Percentiles rank a stretch among this genome's conserved stretches.
Conservation (phyloP, 2,797 vertebrate species). For the Esox lucius region DNA sequence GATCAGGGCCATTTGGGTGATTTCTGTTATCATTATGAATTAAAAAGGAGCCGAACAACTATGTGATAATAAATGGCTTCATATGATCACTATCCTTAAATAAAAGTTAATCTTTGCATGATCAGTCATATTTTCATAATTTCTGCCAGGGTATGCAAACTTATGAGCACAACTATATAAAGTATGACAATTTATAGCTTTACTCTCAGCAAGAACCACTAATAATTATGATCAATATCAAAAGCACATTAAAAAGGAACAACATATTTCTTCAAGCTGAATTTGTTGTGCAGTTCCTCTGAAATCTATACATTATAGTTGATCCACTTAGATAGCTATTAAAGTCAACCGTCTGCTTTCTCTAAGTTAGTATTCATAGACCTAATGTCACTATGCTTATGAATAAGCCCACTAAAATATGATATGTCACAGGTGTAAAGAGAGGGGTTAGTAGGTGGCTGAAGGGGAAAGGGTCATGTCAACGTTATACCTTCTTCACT, state of each 20-base stretch:
- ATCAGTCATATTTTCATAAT: too few species aligned
- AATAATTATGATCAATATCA: slow-evolving; percentile 1
- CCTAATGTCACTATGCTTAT: background rate
- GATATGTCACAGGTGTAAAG: background rate
- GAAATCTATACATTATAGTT: slow-evolving; percentile 21
- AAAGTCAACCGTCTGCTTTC: slow-evolving; percentile 24
- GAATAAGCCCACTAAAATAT: background rate
- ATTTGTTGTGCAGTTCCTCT: slow-evolving; percentile 31
- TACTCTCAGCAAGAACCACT: too few species aligned
- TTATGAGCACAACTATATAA: too few species aligned
- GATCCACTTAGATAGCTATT: slow-evolving; percentile 13
- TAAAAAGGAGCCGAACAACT: too few species aligned
- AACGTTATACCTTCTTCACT: background rate
- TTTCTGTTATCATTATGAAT: too few species aligned
- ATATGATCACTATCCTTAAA: too few species aligned
- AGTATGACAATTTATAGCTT: too few species aligned
- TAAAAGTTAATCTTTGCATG: too few species aligned
- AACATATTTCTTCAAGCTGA: slow-evolving; percentile 10
- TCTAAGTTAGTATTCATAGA: background rate
- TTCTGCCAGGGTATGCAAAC: too few species aligned
- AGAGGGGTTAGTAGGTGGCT: background rate
- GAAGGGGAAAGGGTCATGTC: background rate
- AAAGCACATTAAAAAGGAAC: slow-evolving; percentile 6
- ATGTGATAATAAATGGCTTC: too few species aligned
- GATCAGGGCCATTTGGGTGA: too few species aligned